Evolutionary conservation across 30 jellyfish, hydroid and myxozoan genomes (phyloP), one percentile per base, ranked within the genome.

Genomic region (Sanderia malayensis): DNA sequence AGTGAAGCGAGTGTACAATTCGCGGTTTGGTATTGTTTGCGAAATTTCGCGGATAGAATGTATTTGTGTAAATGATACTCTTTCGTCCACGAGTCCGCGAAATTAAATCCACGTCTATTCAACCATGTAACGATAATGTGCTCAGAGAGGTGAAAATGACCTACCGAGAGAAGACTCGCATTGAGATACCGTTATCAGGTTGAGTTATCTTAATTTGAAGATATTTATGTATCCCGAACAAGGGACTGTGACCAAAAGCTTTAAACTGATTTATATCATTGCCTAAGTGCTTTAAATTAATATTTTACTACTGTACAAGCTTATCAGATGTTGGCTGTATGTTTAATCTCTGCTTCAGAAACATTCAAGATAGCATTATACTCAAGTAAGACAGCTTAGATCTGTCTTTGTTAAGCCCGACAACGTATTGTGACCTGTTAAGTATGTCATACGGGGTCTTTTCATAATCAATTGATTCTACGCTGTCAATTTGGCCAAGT

Each of bases 221-320:
- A 76, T 76, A 76, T 44, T 44, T 46, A 26, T 49, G 87, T 46
- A 76, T 61, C 46, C 57, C 70, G 29, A 76, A 76, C 87, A 76
- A 76, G 87, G 62, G 87, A 46, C 60, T 15, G 61, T 37, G 31
- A 66, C 87, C 87, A 45, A 76, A 67, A 62, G 87, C 87, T 76
- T 60, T 61, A 76, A 76, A 76, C 87, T 76, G 87, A 76, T 76
- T 76, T 61, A 53, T 65, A 76, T 63, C 80, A 67, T 55, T 65
- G 58, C 31, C 73, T 76, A 76, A 76, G 80, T 76, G 72, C 74
- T 49, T 44, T 63, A 63, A 61, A 76, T 62, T 64, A 46, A 76
- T 63, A 66, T 76, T 68, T 61, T 62, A 41, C 79, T 28, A 52
- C 71, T 76, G 63, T 31, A 64, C 15, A 27, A 22, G 10, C 79